Evolutionary conservation across 2,797 vertebrate species (phyloP).

Genomic region (Acanthiza pusilla): DNA sequence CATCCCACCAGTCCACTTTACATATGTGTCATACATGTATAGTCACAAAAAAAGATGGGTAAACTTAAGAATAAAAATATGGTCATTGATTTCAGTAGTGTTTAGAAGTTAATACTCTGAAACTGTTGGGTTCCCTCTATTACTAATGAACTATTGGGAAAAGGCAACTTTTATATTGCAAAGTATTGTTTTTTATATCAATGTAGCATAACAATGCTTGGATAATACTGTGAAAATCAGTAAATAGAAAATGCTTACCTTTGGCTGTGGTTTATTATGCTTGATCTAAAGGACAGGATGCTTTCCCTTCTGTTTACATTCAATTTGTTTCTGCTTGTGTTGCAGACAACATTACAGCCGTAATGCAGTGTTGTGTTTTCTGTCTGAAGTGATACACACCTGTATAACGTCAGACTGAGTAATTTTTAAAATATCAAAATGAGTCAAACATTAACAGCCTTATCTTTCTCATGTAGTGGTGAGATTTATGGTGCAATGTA

Average conservation of each 20-base stretch:
- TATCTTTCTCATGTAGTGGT: not conserved
- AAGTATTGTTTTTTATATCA: not conserved
- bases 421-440: not conserved
- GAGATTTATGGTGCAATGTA: not conserved
- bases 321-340: not conserved
- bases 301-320: not conserved
- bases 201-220: not conserved
- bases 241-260: not conserved
- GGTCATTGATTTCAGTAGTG: not conserved
- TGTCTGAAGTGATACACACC: not conserved
- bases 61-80: not conserved
- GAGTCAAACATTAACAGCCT: not conserved
- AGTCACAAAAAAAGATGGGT: not conserved
- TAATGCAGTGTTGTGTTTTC: not conserved
- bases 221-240: not conserved
- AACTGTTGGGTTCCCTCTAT: not conserved
- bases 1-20: not conserved
- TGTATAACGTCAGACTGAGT: not conserved
- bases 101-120: not conserved
- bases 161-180: not conserved
- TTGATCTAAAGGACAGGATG: not conserved
- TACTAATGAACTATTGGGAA: accelerated
- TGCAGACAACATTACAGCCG: not conserved
- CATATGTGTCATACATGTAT: accelerated
- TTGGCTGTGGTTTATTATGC: not conserved